Evolutionary conservation across 2,797 vertebrate species (phyloP).

Genomic region (Halcyon chelicuti): DNA sequence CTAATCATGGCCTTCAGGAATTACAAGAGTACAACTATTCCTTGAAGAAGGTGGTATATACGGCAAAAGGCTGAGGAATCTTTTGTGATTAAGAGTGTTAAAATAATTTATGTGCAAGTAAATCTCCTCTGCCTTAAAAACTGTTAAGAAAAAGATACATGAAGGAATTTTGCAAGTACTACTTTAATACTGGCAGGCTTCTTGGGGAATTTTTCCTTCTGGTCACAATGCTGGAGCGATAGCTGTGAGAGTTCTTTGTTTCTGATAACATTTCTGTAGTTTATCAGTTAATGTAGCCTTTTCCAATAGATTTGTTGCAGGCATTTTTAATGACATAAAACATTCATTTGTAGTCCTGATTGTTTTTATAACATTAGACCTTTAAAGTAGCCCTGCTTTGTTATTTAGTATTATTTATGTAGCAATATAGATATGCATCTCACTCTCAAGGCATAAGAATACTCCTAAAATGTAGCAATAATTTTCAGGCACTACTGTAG

Average conservation of each 20-base stretch:
- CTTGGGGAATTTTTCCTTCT: background rate
- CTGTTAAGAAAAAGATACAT: background rate
- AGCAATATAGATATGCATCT: background rate
- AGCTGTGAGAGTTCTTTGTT: background rate
- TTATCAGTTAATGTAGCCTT: background rate
- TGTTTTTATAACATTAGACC: background rate
- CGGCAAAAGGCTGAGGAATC: background rate
- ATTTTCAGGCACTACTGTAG: background rate
- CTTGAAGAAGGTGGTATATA: background rate
- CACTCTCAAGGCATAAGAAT: background rate
- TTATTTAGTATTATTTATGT: background rate
- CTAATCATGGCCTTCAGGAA: slow-evolving; percentile 24
- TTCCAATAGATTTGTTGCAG: background rate
- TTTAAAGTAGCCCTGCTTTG: slow-evolving; percentile 14
- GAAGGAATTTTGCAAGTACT: background rate
- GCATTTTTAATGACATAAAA: background rate
- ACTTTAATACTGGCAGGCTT: background rate
- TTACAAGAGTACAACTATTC: background rate
- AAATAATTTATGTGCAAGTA: background rate
- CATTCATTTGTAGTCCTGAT: background rate
- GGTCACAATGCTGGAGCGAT: background rate
- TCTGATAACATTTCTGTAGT: background rate
- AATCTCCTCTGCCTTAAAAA: background rate
- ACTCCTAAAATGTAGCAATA: background rate
- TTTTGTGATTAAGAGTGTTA: background rate